These are phyloP conservation scores for Morinoia aosen DNA, from an alignment of 2,888 invertebrate species.

Conservation along the genomic window DNA sequence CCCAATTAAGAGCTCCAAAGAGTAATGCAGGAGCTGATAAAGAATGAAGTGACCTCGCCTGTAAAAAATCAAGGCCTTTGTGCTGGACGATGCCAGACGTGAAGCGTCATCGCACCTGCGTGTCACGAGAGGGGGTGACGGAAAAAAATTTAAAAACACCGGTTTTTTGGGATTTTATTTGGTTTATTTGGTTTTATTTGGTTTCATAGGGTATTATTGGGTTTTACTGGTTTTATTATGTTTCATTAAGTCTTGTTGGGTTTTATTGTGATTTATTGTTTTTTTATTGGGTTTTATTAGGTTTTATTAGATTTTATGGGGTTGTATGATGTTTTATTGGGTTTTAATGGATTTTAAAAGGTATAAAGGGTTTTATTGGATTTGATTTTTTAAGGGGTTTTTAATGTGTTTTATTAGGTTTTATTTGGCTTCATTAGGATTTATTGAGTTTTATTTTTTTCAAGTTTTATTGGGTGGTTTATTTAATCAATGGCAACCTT, in stretches of 20 bases:
- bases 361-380: neutral
- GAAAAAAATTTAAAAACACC: neutral
- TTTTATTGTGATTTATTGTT: too few species aligned
- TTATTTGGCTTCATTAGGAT: too few species aligned
- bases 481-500: too few species aligned
- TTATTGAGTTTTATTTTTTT: too few species aligned
- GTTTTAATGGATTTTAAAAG: too few species aligned
- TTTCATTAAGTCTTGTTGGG: neutral
- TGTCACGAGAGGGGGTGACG: neutral
- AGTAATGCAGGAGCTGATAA: neutral
- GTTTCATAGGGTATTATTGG: neutral
- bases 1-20: neutral
- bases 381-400: neutral
- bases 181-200: neutral
- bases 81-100: neutral
- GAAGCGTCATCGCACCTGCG: neutral
- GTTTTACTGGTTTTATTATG: neutral
- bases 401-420: too few species aligned
- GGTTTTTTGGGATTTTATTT: neutral
- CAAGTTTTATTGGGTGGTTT: too few species aligned
- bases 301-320: too few species aligned
- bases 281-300: too few species aligned
- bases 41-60: neutral
- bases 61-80: neutral
- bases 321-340: too few species aligned